Conservation (phyloP, 2,888 invertebrate genomes). For the Synanthedon tipuliformis region DNA sequence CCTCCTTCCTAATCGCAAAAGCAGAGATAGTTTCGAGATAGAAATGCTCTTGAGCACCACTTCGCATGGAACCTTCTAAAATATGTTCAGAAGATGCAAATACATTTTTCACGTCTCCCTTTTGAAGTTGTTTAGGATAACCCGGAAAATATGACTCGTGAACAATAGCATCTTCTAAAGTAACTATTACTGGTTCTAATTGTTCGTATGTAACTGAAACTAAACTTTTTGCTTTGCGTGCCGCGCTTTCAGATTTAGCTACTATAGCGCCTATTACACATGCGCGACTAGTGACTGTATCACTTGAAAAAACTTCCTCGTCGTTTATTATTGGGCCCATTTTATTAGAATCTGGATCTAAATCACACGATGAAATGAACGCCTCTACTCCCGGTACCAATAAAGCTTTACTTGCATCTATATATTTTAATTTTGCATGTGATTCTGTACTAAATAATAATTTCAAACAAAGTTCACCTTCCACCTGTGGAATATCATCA, state of each 20-base stretch:
- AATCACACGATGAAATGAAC: constrained; percentile 81
- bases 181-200: constrained; percentile 80
- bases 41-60: constrained; percentile 90
- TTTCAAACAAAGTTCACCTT: constrained; percentile 81
- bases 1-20: constrained; percentile 77
- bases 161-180: constrained; percentile 88
- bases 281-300: constrained; percentile 80
- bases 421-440: constrained; percentile 79
- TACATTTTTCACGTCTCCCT: constrained; percentile 76
- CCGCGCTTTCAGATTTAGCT: constrained; percentile 79
- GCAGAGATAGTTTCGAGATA: constrained; percentile 84
- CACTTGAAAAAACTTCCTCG: constrained; percentile 83
- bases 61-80: constrained; percentile 76
- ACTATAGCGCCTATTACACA: constrained; percentile 84
- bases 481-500: constrained; percentile 83
- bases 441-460: constrained; percentile 83
- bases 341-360: constrained; percentile 73
- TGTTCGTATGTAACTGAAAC: constrained; percentile 85
- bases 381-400: constrained; percentile 80
- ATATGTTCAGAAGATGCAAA: constrained; percentile 75
- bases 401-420: constrained; percentile 83
- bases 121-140: constrained; percentile 63
- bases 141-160: constrained; percentile 74
- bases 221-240: constrained; percentile 81
- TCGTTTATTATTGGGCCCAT: constrained; percentile 81